These are phyloP conservation scores for Metalampra italica DNA, from an alignment of 2,888 invertebrate species.

Conservation along the genomic window DNA sequence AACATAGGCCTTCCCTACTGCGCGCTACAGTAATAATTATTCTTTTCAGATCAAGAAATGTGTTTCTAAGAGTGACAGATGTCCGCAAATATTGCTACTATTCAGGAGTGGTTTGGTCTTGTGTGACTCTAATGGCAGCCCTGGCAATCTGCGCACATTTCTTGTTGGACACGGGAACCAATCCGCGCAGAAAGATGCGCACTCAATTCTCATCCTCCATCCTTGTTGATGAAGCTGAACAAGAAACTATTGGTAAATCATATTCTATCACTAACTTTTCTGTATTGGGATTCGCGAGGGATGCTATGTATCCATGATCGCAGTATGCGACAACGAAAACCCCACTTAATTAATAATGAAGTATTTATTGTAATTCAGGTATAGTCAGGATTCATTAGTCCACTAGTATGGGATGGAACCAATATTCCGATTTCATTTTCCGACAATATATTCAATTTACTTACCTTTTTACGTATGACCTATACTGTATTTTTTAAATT, in stretches of 20 bases:
- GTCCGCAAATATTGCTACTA: slow-evolving; percentile 93
- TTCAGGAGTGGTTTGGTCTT: slow-evolving; percentile 88
- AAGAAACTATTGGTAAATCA: slow-evolving; percentile 84
- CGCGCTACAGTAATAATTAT: background rate
- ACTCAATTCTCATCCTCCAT: slow-evolving; percentile 63
- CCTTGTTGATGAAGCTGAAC: slow-evolving; percentile 76
- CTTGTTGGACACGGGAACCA: slow-evolving; percentile 82
- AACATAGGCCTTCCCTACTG: no score
- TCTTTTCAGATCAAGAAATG: slow-evolving; percentile 85
- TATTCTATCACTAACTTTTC: background rate
- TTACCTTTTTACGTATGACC: no score
- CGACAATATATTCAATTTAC: no score
- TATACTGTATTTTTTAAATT: slow-evolving; percentile 23
- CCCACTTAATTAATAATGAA: no score
- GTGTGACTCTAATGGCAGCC: slow-evolving; percentile 83
- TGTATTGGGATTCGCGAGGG: no score
- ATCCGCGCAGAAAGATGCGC: slow-evolving; percentile 66
- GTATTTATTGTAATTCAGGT: no score
- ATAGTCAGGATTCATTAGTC: no score
- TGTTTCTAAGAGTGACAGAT: slow-evolving; percentile 90
- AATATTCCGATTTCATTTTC: no score
- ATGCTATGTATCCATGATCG: no score
- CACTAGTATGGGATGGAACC: no score
- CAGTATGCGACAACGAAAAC: no score
- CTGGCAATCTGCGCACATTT: slow-evolving; percentile 90